Base-by-base conservation (phyloP, 2,888 invertebrate species). In the Melanotus villosus region DNA sequence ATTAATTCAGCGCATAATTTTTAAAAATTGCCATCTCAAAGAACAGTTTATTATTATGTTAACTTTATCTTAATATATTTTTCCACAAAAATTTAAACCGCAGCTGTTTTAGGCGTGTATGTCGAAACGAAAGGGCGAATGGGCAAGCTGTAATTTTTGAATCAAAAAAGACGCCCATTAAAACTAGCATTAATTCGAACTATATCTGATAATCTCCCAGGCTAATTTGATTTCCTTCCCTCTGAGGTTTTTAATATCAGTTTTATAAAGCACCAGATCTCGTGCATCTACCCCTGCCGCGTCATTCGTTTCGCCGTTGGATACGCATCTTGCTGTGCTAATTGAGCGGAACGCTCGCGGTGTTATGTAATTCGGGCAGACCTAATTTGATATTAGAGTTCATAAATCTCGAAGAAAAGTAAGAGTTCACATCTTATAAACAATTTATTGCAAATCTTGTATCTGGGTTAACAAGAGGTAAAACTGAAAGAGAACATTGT, bases 301-400 rank as follows among this genome's bases (percentile, higher is more conserved):
- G 60, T 47, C 60, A 63, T 63, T 63, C 38, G 62, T 63, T 63
- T 52, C 62, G 52, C 62, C 38, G 62, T 52, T 63, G 62, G 62
- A 63, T 52, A 26, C 41, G 26, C 50, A 54, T 52, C 62, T 63
- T 63, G 62, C 52, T 52, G 62, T 30, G 52, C 52, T 63, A 63
- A 63, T 63, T 63, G 62, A 52, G 50, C 52, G 62, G 52, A 63
- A 34, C 62, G 38, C 62, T 54, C 23, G 62, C 52, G 52, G 62
- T 63, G 62, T 52, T 52, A 63, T 52, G 62, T 52, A 63, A 63
- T 63, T 36, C 41, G 41, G 52, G 62, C 26, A 63, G 14, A 63
- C 26, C 52, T 63, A 63, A 63, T 63, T 50, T 30, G 30, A 63
- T 38, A 63, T 23, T 63, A 36, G 26, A 38, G 62, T 63, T 63